Evolutionary conservation across 2,888 invertebrate genomes (phyloP), one percentile per base, ranked within the genome.

Genomic region (Aleiodes leptofemur): DNA sequence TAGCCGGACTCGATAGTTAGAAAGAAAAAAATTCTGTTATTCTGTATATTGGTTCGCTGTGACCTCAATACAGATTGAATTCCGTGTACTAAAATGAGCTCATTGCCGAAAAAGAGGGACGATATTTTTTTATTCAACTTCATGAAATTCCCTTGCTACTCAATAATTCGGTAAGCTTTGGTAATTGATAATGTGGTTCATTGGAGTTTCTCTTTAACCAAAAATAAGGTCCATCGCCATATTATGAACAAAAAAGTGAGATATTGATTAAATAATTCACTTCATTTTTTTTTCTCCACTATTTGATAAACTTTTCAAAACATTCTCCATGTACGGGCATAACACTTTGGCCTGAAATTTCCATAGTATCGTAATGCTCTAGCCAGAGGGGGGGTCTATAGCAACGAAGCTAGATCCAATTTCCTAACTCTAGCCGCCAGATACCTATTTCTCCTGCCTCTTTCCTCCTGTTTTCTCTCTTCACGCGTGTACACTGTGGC

Each of bases 401-500:
- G 51, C 51, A 68, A 48, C 66, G 23, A 38, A 61, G 34, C 64
- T 64, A 48, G 68, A 68, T 68, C 68, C 68, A 68, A 68, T 68
- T 68, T 68, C 68, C 68, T 14, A 68, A 68, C 68, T 68, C 51
- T 7, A 51, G 29, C 23, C 29, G 6, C 66, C 16, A 23, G 9
- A 38, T 11, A 9, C 50, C 8, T 23, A 6, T 11, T 9, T 8
- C 38, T 14, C 34, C 13, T 23, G 13, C 29, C 57, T 57, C 31
- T 57, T 68, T 50, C 66, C 23, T 43, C 64, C 48, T 14, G n/a
- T 68, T 68, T 68, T 31, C 53, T 72, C 53, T 72, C 72, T 55
- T 55, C 53, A 66, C 66, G 73, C 73, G 51, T 66, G 66, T 68
- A 66, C 53, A 72, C 61, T 43, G 51, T 48, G 56, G 50, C 38